These are phyloP conservation scores for Merodon equestris DNA, from an alignment of 2,888 invertebrate species.

Conservation along the genomic window DNA sequence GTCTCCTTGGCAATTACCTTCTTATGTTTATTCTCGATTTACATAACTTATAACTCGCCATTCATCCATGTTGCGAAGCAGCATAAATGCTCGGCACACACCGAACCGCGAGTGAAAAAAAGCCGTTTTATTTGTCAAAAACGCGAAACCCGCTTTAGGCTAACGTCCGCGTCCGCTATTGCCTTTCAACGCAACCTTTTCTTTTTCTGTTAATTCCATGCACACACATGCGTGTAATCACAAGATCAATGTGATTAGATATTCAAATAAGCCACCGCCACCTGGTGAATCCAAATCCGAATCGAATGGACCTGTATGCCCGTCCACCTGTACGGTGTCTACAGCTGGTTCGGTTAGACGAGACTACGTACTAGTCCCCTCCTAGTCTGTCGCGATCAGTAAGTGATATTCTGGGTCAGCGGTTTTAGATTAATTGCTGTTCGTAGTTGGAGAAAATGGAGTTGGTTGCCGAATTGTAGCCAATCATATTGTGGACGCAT, in stretches of 20 bases:
- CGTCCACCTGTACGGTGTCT: slow-evolving; percentile 46
- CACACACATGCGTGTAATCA: slow-evolving; percentile 24
- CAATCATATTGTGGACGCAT: slow-evolving; percentile 63
- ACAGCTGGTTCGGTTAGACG: too few species aligned
- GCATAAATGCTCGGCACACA: too few species aligned
- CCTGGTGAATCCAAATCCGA: slow-evolving; percentile 23
- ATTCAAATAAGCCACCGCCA: slow-evolving; percentile 47
- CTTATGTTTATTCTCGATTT: slow-evolving; percentile 10
- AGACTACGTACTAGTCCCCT: neutral
- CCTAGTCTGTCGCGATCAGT: neutral
- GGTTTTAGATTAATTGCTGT: slow-evolving; percentile 53
- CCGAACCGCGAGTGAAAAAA: neutral
- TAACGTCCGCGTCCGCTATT: slow-evolving; percentile 40
- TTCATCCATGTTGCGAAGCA: neutral
- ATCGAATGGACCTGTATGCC: slow-evolving; percentile 47
- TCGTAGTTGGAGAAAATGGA: slow-evolving; percentile 52
- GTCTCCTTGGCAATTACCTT: neutral
- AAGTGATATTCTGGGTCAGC: slow-evolving; percentile 60
- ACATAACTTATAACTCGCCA: slow-evolving; percentile 22
- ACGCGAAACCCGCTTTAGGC: slow-evolving; percentile 29
- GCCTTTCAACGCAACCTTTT: slow-evolving; percentile 6
- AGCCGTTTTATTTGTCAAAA: neutral
- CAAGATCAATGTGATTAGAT: slow-evolving; percentile 19
- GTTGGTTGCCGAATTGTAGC: slow-evolving; percentile 61
- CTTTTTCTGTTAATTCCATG: slow-evolving; percentile 10